These are phyloP conservation scores for Danio rerio DNA, from an alignment of 2,113 vertebrate genomes.

Conservation along the genomic window DNA sequence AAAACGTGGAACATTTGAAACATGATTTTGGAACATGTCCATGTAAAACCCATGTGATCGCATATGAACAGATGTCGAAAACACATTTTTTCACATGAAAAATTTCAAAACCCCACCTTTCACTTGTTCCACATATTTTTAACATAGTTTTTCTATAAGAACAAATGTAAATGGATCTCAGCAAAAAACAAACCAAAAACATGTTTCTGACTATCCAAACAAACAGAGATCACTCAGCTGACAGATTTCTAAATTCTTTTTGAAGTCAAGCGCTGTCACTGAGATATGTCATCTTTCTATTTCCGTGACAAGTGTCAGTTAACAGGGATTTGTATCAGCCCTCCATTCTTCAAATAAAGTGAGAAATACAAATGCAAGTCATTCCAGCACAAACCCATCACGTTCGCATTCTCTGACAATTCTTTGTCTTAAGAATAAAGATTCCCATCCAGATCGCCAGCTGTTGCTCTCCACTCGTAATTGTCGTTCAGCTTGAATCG, in stretches of 20 bases:
- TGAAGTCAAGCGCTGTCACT: neutral
- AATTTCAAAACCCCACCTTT: no score
- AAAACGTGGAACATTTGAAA: no score
- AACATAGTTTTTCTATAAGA: no score
- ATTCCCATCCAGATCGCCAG: neutral
- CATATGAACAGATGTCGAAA: no score
- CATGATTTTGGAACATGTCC: no score
- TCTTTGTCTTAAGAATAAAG: neutral
- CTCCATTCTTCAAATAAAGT: neutral
- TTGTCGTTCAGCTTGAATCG: constrained; percentile 34
- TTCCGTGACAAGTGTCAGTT: constrained; percentile 4
- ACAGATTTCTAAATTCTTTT: neutral
- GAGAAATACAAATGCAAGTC: neutral
- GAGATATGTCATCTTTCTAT: no score
- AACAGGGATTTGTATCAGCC: neutral
- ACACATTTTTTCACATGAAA: no score
- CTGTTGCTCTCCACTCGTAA: neutral
- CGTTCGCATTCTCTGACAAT: neutral
- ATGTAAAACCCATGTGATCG: no score
- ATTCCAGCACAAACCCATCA: neutral
- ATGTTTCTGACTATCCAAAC: no score
- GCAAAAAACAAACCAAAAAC: neutral
- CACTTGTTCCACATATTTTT: no score
- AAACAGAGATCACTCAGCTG: neutral
- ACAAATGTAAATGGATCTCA: neutral